Conservation (phyloP, 2,797 vertebrate genomes). For the Sebastes oblongus region DNA sequence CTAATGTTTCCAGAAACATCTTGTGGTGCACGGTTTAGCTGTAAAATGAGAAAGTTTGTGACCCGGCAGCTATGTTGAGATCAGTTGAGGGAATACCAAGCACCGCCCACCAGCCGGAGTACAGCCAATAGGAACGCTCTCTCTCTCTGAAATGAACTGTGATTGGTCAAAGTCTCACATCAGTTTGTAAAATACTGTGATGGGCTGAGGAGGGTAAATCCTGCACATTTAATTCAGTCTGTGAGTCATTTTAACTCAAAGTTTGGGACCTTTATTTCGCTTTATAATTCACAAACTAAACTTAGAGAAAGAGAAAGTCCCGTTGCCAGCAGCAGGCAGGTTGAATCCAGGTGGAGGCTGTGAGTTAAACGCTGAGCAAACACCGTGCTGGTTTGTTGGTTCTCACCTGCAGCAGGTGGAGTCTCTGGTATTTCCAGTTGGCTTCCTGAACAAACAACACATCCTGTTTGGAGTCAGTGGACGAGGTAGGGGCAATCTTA, state of each 20-base stretch:
- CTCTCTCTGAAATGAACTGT: no score
- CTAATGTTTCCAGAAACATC: no score
- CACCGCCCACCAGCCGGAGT: no score
- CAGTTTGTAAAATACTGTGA: neutral
- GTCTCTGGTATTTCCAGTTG: conserved; percentile 56
- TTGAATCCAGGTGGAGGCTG: neutral
- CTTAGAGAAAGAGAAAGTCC: neutral
- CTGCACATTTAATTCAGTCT: neutral
- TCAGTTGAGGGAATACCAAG: no score
- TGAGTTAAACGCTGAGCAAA: conserved; percentile 39
- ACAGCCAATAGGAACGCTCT: no score
- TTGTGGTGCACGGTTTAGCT: no score
- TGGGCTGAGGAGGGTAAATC: conserved; percentile 5
- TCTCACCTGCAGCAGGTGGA: conserved; percentile 58
- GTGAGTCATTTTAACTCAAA: neutral
- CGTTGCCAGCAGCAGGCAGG: neutral
- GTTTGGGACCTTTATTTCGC: neutral
- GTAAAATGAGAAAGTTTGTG: no score
- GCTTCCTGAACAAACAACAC: conserved; percentile 71
- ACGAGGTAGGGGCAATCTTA: conserved; percentile 27
- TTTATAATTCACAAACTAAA: neutral
- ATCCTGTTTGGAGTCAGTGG: conserved; percentile 35
- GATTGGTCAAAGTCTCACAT: no score
- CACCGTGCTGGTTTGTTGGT: conserved; percentile 9
- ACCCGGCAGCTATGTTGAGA: no score